A percentile compares a stretch with the other conserved stretches of the same genome.
Conservation (phyloP, 2,113 vertebrate genomes). For the Petrocephalus microphthalmus region DNA sequence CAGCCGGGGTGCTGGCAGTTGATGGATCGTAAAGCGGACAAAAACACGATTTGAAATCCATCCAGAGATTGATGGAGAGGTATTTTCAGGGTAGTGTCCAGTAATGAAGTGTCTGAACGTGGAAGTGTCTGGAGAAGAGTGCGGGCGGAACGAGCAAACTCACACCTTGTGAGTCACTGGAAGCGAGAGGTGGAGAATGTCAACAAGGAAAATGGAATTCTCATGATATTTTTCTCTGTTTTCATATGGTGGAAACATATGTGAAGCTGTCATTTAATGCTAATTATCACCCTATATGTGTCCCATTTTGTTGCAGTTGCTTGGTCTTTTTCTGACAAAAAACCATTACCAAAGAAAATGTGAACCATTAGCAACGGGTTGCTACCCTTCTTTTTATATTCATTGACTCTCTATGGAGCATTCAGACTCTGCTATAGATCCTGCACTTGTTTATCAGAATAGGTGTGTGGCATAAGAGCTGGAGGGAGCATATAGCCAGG, state of each 20-base stretch:
- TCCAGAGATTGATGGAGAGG: slow-evolving; percentile 26
- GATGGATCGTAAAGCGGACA: slow-evolving; percentile 10
- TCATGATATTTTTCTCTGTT: neutral
- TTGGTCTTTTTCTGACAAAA: neutral
- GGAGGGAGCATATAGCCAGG: slow-evolving; percentile 8
- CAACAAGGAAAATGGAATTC: neutral
- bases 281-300: neutral
- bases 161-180: slow-evolving; percentile 7
- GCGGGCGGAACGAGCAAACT: neutral
- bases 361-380: neutral
- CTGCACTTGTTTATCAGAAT: neutral
- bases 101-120: slow-evolving; percentile 16
- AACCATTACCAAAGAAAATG: slow-evolving; percentile 17
- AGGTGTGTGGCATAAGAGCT: slow-evolving; percentile 11
- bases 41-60: slow-evolving; percentile 16
- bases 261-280: neutral
- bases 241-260: neutral
- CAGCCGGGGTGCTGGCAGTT: neutral
- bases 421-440: slow-evolving; percentile 17
- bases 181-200: slow-evolving; percentile 21
- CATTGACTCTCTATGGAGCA: slow-evolving; percentile 34
- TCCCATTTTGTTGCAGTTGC: neutral
- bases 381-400: slow-evolving; percentile 23
- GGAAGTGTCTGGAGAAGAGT: neutral
- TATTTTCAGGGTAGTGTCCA: slow-evolving; percentile 16